phyloP scores from a whole-genome alignment of 1,140 invertebrate genomes.

The Chlorops oryzae region DNA sequence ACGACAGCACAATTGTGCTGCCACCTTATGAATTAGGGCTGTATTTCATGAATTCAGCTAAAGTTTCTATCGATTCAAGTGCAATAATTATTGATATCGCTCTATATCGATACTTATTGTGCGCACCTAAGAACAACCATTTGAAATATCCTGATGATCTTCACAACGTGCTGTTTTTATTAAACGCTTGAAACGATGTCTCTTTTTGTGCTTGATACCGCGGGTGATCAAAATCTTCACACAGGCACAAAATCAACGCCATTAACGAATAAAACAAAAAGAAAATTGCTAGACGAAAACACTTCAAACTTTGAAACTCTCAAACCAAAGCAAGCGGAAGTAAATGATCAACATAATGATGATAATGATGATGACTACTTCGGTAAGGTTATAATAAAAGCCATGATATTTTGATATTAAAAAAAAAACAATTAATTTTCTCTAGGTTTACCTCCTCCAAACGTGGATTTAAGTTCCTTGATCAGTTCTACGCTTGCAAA shows the following conservation, averaged over 20 bases:
- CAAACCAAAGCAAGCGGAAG: conserved; percentile 1
- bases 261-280: conserved; percentile 11
- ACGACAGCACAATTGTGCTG: too few relatives aligned
- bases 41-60: too few relatives aligned
- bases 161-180: too few relatives aligned
- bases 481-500: conserved; percentile 8
- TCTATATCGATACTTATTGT: too few relatives aligned
- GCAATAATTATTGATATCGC: too few relatives aligned
- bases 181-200: too few relatives aligned
- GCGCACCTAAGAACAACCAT: too few relatives aligned
- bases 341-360: conserved; percentile 15
- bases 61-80: too few relatives aligned
- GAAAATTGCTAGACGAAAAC: conserved; percentile 15
- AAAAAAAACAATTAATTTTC: background rate
- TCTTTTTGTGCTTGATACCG: conserved; percentile 38
- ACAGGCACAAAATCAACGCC: conserved; percentile 2
- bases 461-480: conserved; percentile 15
- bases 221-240: conserved; percentile 32
- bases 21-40: too few relatives aligned
- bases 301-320: background rate
- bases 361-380: conserved; percentile 26
- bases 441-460: conserved; percentile 19
- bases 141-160: too few relatives aligned
- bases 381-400: conserved; percentile 10
- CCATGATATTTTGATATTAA: background rate